Evolutionary conservation across 2,797 vertebrate species (phyloP).

Genomic region (Psittacula derbiana): DNA sequence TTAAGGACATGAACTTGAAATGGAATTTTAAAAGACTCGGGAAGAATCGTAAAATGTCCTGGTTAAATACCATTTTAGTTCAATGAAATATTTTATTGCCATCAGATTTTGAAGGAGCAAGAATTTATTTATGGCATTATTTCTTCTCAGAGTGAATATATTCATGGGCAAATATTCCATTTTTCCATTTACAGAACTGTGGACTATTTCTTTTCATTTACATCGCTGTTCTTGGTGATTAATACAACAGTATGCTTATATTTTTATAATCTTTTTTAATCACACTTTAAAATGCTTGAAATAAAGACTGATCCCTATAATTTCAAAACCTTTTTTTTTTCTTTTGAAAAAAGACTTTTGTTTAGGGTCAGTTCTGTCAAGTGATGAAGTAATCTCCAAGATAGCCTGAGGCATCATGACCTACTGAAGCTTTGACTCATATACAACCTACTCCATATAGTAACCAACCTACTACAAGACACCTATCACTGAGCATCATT

Average conservation of each 20-base stretch:
- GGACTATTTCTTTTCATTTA: background rate
- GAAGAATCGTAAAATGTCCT: background rate
- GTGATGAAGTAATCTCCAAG: background rate
- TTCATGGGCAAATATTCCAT: background rate
- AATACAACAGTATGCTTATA: background rate
- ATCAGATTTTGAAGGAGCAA: background rate
- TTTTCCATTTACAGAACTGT: background rate
- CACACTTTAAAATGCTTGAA: background rate
- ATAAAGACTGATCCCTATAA: background rate
- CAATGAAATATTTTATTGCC: background rate
- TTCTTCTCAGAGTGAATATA: background rate
- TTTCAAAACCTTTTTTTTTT: background rate
- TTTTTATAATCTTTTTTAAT: background rate
- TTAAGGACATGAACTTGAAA: background rate
- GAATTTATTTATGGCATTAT: background rate
- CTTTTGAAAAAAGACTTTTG: background rate
- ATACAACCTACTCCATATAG: background rate
- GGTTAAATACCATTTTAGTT: background rate
- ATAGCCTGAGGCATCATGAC: background rate
- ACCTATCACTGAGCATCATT: background rate
- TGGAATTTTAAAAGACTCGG: background rate
- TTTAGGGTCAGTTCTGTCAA: background rate
- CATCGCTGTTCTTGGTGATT: background rate
- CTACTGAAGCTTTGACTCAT: background rate
- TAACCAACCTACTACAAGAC: background rate